Evolutionary conservation across 1,140 invertebrate genomes (phyloP).

Genomic region (Drosophila tani): DNA sequence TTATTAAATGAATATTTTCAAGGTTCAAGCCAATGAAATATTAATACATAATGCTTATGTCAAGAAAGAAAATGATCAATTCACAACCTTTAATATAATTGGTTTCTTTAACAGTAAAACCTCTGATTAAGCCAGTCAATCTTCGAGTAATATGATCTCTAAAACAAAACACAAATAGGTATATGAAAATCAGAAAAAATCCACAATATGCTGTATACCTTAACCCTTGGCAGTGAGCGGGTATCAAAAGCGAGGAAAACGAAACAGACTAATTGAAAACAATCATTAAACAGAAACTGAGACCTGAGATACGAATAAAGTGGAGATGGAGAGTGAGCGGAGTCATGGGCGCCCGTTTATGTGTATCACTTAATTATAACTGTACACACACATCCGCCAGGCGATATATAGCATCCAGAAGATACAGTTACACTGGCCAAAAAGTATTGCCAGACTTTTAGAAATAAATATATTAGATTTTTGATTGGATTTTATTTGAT

Average conservation of each 20-base stretch:
- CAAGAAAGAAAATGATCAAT: not conserved
- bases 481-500: not conserved
- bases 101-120: not conserved
- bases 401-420: slow-evolving; percentile 20
- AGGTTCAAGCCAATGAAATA: not conserved
- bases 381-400: slow-evolving; percentile 58
- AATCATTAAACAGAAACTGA: slow-evolving; percentile 73
- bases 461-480: too few species aligned
- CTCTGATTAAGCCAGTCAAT: slow-evolving; percentile 3
- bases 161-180: not conserved
- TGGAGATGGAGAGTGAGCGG: slow-evolving; percentile 6
- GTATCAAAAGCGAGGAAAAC: slow-evolving; percentile 34
- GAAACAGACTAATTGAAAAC: slow-evolving; percentile 72
- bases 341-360: slow-evolving; percentile 47
- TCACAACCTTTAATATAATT: not conserved
- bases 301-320: slow-evolving; percentile 24
- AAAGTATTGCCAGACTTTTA: not conserved
- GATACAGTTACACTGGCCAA: slow-evolving; percentile 15
- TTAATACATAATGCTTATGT: not conserved
- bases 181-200: not conserved
- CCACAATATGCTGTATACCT: slow-evolving; percentile 6
- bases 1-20: not conserved
- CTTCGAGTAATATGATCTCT: slow-evolving; percentile 7
- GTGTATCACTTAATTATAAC: slow-evolving; percentile 82
- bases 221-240: not conserved